Base-by-base conservation (phyloP, 2,797 vertebrate genomes). In the Numenius phaeopus region DNA sequence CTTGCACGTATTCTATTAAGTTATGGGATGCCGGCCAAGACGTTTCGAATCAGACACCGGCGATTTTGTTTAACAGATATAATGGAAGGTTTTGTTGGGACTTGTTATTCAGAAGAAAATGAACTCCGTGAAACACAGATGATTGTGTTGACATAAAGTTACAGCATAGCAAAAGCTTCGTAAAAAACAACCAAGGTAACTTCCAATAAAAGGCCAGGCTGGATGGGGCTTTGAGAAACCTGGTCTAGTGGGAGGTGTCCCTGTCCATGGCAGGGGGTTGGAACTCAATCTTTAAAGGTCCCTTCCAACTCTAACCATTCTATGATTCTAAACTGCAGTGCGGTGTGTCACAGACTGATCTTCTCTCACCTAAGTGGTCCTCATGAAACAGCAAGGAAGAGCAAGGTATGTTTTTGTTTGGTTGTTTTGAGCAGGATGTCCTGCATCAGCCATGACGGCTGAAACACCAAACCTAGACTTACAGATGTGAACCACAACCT, bases 401-500 rank as follows among this genome's bases (percentile, higher is more conserved):
- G 4, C 0, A 3, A 6, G 4, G 10, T 65, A 11, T 17, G 3
- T 10, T 10, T 42, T 16, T 50, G 21, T 6, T 32, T 39, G 9
- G 19, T 24, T 57, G 23, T 54, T 24, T 64, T 22, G 23, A 71
- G 49, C 34, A 57, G 26, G 22, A 9, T 42, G 42, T 58, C 67
- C 22, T n/a, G 16, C 29, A n/a, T 65, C 55, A 77, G 42, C n/a
- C 6, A 1, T 6, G 23, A 14, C 13, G 15, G 15, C 37, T 34
- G 17, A 62, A 87, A 26, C 32, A 73, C 29, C n/a, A 57, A 50
- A 39, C 18, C 54, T 39, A 10, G 21, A 30, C 14, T 58, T 40
- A 20, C 0, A 4, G 47, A 22, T 24, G 29, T 2, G 4, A 77
- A 72, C 18, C 10, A 5, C 17, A 75, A 0, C 29, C 78, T 54